Evolutionary conservation across 2,888 invertebrate genomes (phyloP).

Genomic region (Athalia rosae): DNA sequence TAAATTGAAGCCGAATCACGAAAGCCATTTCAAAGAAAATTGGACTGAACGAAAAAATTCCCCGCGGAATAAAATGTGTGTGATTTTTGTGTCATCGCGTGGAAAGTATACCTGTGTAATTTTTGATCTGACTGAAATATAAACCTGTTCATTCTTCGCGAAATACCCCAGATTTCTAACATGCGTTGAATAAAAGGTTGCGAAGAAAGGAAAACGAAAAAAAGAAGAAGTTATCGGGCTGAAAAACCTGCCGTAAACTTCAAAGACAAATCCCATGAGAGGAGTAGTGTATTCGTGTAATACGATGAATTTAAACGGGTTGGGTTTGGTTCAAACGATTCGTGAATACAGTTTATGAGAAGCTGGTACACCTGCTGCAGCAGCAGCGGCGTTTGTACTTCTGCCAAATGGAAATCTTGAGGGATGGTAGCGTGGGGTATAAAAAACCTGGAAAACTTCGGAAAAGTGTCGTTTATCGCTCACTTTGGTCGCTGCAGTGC

Average conservation of each 20-base stretch:
- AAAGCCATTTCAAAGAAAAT: no score
- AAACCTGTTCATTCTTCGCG: no score
- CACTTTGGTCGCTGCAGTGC: constrained; percentile 7
- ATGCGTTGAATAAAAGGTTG: no score
- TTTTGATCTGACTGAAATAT: no score
- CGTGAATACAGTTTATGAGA: not conserved
- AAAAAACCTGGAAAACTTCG: not conserved
- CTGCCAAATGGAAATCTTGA: constrained; percentile 2
- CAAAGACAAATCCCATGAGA: not conserved
- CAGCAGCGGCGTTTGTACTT: constrained; percentile 7
- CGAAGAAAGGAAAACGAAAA: not conserved
- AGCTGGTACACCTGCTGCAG: not conserved
- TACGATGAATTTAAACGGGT: not conserved
- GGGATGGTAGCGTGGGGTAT: not conserved
- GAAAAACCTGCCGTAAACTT: not conserved
- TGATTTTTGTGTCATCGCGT: no score
- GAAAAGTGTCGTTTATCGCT: constrained; percentile 10
- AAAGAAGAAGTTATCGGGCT: constrained; percentile 7
- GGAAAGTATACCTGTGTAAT: no score
- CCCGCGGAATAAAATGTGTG: no score
- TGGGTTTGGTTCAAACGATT: constrained; percentile 23
- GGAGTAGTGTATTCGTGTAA: not conserved
- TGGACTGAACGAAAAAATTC: no score
- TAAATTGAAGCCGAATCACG: no score
- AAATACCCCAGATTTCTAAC: no score